Conservation (phyloP, 2,888 invertebrate genomes). For the Nephrotoma guestfalica region DNA sequence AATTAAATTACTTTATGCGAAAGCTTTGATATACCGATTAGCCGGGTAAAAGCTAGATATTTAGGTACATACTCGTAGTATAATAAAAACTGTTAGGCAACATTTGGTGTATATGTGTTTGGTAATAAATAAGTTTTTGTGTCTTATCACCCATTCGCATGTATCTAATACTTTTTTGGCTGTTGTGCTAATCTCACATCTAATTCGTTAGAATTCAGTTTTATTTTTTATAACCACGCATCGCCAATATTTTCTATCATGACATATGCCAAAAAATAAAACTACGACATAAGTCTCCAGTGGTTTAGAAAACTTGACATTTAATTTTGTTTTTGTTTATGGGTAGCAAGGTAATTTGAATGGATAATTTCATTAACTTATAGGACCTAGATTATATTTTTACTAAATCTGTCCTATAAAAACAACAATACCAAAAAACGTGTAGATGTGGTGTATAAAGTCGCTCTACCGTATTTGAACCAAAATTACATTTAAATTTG, state of each 20-base stretch:
- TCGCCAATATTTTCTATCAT: neutral
- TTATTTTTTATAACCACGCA: neutral
- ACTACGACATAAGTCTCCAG: neutral
- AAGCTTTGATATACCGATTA: neutral
- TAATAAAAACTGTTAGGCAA: neutral
- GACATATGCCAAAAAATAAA: neutral
- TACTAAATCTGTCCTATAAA: too few relatives aligned
- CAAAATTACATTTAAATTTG: too few relatives aligned
- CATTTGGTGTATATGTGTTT: neutral
- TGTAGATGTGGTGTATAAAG: too few relatives aligned
- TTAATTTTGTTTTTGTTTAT: neutral
- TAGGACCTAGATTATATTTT: too few relatives aligned
- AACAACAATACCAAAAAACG: too few relatives aligned
- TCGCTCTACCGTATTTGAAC: too few relatives aligned
- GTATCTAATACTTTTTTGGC: neutral
- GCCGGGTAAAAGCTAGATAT: neutral
- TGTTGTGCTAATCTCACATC: neutral
- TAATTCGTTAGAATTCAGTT: neutral
- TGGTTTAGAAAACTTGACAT: neutral
- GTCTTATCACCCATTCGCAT: neutral
- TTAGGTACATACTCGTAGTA: neutral
- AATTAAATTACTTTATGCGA: neutral
- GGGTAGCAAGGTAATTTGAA: neutral
- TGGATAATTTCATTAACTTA: too few relatives aligned
- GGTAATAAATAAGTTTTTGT: neutral